These are phyloP conservation scores for Ceratotherium simum DNA, from an alignment of 2,113 vertebrate genomes.

Conservation along the genomic window DNA sequence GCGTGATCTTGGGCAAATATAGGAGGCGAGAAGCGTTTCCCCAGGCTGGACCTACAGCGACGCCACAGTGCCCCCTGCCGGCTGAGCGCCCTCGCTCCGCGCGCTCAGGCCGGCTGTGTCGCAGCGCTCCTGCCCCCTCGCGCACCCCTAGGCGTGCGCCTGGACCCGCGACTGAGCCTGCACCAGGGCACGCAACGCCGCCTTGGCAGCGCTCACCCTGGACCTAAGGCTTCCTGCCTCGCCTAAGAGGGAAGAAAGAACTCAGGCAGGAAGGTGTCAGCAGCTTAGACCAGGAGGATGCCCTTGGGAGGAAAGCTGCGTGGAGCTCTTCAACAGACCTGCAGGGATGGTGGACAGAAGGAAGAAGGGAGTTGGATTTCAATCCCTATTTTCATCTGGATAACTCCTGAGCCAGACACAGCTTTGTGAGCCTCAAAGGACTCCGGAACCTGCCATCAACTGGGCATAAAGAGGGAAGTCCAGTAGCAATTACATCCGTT, in stretches of 20 bases:
- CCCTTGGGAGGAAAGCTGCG: background rate
- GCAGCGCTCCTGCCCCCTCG: accelerated
- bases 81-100: background rate
- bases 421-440: background rate
- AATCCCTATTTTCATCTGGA: background rate
- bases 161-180: accelerated
- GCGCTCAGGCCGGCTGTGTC: accelerated
- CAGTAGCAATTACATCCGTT: background rate
- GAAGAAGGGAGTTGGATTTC: background rate
- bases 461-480: background rate
- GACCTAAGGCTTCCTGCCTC: background rate
- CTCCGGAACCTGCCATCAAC: background rate
- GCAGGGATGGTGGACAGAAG: background rate
- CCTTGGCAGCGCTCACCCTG: background rate
- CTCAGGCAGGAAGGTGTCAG: background rate
- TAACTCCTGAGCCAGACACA: background rate
- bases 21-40: accelerated
- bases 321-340: background rate
- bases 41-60: background rate
- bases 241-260: background rate
- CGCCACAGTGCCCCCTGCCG: conserved; percentile 67
- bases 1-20: background rate
- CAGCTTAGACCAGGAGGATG: background rate
- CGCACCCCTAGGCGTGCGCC: background rate
- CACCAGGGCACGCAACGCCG: accelerated